Evolutionary conservation across 2,888 invertebrate genomes (phyloP).

Genomic region (Brachyopa scutellaris): DNA sequence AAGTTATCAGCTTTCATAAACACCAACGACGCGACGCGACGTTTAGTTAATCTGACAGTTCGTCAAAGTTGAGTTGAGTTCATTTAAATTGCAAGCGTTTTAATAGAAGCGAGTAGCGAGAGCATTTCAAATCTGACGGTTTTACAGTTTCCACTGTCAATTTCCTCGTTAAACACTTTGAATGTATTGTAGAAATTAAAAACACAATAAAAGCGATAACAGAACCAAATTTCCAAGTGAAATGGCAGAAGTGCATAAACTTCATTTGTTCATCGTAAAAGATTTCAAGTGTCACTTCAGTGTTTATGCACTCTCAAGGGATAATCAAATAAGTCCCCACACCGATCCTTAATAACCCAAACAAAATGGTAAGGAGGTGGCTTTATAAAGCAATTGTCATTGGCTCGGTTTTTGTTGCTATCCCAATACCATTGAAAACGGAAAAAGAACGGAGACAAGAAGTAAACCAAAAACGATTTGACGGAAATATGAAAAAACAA

Average conservation of each 20-base stretch:
- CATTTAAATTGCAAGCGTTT: too few relatives aligned
- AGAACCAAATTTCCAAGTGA: too few relatives aligned
- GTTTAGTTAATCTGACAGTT: too few relatives aligned
- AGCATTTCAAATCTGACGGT: too few relatives aligned
- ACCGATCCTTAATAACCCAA: constrained; percentile 50
- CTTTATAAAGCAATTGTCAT: constrained; percentile 31
- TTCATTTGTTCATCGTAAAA: constrained; percentile 28
- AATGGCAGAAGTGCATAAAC: constrained; percentile 10
- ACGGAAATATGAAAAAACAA: constrained; percentile 2
- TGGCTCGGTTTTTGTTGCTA: not conserved
- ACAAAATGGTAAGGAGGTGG: constrained; percentile 19
- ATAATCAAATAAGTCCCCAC: constrained; percentile 26
- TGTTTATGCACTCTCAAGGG: constrained; percentile 26
- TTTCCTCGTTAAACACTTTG: too few relatives aligned
- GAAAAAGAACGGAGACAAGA: not conserved
- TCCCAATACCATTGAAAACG: not conserved
- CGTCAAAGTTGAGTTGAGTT: too few relatives aligned
- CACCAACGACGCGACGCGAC: too few relatives aligned
- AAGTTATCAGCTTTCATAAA: too few relatives aligned
- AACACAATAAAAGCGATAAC: too few relatives aligned
- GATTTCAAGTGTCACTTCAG: constrained; percentile 28
- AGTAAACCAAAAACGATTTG: not conserved
- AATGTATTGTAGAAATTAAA: too few relatives aligned
- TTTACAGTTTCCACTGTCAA: too few relatives aligned
- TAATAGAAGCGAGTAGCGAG: too few relatives aligned